phyloP scores from a whole-genome alignment of 2,113 vertebrate genomes.

The Beaufortia kweichowensis region DNA sequence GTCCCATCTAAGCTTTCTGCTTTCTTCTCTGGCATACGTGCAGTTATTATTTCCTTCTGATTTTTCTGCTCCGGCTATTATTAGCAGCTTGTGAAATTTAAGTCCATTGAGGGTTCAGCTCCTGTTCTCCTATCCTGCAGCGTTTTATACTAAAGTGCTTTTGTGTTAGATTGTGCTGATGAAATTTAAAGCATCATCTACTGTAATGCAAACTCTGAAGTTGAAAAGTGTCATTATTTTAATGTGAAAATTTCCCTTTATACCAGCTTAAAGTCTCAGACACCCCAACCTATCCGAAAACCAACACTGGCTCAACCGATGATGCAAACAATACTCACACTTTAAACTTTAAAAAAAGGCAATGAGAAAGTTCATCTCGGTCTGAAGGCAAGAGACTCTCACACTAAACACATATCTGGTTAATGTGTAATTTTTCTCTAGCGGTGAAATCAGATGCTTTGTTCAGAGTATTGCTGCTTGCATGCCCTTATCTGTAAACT shows the following conservation, averaged over 20 bases:
- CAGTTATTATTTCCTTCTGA: conserved; percentile 32
- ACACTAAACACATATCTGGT: background rate
- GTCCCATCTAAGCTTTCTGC: background rate
- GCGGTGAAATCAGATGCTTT: background rate
- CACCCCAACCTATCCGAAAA: too few species aligned
- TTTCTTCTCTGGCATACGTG: conserved; percentile 3
- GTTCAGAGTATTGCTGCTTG: background rate
- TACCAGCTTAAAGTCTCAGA: too few species aligned
- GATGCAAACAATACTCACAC: too few species aligned
- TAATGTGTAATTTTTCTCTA: conserved; percentile 10
- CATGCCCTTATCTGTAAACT: background rate
- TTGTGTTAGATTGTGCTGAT: background rate
- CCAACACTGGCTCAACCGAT: too few species aligned
- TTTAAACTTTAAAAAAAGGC: too few species aligned
- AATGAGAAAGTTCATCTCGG: too few species aligned
- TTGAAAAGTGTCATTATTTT: too few species aligned
- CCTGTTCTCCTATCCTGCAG: conserved; percentile 7
- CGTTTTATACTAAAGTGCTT: background rate
- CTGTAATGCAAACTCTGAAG: too few species aligned
- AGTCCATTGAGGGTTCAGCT: conserved; percentile 37
- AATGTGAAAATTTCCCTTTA: too few species aligned
- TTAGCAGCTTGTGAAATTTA: conserved; percentile 40
- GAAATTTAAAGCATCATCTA: too few species aligned
- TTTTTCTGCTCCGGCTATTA: conserved; percentile 48
- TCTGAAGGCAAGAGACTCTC: background rate